Evolutionary conservation across 2,888 invertebrate genomes (phyloP).

Genomic region (Abrostola triplasia): DNA sequence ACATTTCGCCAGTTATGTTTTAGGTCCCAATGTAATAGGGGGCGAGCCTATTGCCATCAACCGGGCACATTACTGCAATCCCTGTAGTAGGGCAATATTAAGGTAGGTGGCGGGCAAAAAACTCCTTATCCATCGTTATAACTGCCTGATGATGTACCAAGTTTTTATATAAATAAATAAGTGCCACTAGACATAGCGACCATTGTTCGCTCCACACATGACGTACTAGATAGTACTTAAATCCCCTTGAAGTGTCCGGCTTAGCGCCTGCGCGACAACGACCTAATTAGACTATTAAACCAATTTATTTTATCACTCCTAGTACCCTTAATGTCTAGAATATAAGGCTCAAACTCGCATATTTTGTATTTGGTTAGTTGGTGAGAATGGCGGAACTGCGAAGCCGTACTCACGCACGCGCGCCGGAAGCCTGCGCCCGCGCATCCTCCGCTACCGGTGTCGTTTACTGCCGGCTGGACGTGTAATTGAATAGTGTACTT

Average conservation of each 20-base stretch:
- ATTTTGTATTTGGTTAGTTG: constrained; percentile 10
- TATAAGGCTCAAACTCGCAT: constrained; percentile 8
- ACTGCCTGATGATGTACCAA: no score
- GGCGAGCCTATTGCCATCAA: no score
- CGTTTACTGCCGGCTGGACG: constrained; percentile 70
- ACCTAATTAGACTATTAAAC: constrained; percentile 47
- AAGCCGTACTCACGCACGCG: constrained; percentile 86
- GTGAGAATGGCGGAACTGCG: constrained; percentile 75
- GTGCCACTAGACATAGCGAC: constrained; percentile 12
- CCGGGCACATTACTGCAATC: no score
- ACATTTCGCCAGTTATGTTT: no score
- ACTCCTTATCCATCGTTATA: no score
- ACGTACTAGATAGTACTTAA: constrained; percentile 55
- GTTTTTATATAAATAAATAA: background rate
- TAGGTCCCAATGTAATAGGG: no score
- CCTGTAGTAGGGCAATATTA: no score
- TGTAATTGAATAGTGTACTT: constrained; percentile 76
- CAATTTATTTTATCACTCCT: background rate
- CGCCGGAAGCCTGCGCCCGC: constrained; percentile 84
- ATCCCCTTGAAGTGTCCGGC: constrained; percentile 66
- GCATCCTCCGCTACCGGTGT: constrained; percentile 77
- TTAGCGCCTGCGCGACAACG: constrained; percentile 55
- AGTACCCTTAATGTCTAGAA: fast-evolving
- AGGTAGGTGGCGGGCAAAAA: no score
- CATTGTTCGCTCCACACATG: constrained; percentile 37